Evolutionary conservation across 1,140 invertebrate species (phyloP), one percentile per base, ranked within the genome.

Genomic region (Drosophila pruinosa): DNA sequence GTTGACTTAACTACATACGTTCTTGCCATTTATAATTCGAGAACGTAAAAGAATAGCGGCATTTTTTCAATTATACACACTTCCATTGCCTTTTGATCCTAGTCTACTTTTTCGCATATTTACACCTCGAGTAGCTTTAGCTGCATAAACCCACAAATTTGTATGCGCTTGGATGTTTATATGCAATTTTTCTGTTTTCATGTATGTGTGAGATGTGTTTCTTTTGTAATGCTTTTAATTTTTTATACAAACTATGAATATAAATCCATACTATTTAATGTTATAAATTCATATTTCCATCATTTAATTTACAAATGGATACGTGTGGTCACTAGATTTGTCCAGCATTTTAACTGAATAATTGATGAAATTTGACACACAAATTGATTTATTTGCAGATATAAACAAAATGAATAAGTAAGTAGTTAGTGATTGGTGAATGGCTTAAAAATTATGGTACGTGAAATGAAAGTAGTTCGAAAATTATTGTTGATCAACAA

Each of bases 301-400:
- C 81, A 85, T 74, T 81, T 69, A 85, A 81, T 85, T 85, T 75
- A 59, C 64, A 85, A 85, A 80, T 77, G 73, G 64, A 21, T 48
- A 71, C 52, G 62, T 85, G 77, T 64, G 77, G 68, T 72, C 73
- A 73, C 59, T 59, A 67, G 77, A 86, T 80, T 85, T 85, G 69
- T 63, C 45, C 48, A 47, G 73, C 61, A 74, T 86, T 80, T 86
- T 61, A 67, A 52, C 69, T 80, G 81, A 86, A 85, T 85, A 86
- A 77, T 74, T 86, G 73, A 85, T 77, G 43, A 65, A 86, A 58
- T 86, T 76, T 76, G 63, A 58, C 76, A 80, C 72, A 85, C 39
- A 71, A 74, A 75, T 63, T 82, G 70, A 78, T 82, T 78, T 78
- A 78, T 77, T 54, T 78, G 78, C 56, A 56, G 45, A 61, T 41